These are phyloP conservation scores for Callaeas wilsoni DNA, from an alignment of 2,113 vertebrate species.

Conservation along the genomic window DNA sequence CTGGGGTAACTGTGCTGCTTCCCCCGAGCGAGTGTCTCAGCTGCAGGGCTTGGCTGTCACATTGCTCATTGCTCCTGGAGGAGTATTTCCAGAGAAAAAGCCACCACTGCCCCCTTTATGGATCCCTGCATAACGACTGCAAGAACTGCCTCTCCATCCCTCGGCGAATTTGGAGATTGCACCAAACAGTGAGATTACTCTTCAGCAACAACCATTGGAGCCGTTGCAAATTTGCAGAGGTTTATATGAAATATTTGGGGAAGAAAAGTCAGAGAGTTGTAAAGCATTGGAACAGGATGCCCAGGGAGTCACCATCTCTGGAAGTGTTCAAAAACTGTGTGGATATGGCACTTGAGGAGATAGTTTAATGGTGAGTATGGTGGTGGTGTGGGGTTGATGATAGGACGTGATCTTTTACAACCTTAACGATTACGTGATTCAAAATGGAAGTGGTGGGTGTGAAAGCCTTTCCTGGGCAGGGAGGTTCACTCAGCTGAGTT, in stretches of 20 bases:
- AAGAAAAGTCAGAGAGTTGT: background rate
- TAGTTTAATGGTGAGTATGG: background rate
- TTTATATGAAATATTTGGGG: background rate
- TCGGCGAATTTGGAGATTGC: background rate
- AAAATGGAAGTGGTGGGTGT: background rate
- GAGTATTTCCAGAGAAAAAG: background rate
- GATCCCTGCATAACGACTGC: background rate
- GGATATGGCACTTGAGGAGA: background rate
- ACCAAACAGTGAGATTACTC: background rate
- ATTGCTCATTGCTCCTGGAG: background rate
- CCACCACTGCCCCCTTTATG: too few relatives aligned
- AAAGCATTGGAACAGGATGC: background rate
- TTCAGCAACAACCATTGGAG: background rate
- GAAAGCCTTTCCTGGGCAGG: background rate
- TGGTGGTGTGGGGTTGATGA: background rate
- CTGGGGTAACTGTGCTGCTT: background rate
- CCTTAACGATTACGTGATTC: background rate
- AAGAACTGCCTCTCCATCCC: background rate
- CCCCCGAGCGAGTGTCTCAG: fast-evolving
- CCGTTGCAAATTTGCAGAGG: background rate
- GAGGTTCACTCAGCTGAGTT: background rate
- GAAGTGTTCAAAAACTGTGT: background rate
- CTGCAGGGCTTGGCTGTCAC: background rate
- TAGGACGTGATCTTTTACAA: background rate
- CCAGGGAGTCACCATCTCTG: background rate